Conservation (phyloP, 2,888 invertebrate genomes). For the Liodrosophila aerea region DNA sequence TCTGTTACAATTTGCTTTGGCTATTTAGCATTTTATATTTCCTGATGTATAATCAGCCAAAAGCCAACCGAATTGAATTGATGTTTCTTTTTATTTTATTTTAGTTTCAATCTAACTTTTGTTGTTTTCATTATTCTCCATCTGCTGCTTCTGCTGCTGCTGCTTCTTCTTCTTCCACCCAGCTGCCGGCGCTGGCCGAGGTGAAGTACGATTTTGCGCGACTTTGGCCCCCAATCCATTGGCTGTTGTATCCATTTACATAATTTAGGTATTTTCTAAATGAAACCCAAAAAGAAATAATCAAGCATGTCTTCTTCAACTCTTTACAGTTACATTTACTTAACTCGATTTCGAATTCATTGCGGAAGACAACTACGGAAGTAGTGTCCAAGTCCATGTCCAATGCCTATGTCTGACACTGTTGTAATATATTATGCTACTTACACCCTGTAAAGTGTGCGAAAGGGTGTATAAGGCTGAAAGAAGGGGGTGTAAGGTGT, state of each 20-base stretch:
- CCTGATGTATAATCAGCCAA: slow-evolving; percentile 67
- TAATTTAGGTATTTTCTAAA: slow-evolving; percentile 56
- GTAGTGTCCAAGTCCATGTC: slow-evolving; percentile 9
- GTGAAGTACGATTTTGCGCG: slow-evolving; percentile 58
- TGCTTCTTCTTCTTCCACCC: too few species aligned
- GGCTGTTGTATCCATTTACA: slow-evolving; percentile 65
- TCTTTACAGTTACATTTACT: slow-evolving; percentile 65
- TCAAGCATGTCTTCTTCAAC: background rate
- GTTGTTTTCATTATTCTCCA: too few species aligned
- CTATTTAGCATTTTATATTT: slow-evolving; percentile 72
- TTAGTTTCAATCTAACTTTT: slow-evolving; percentile 17
- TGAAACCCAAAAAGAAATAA: too few species aligned
- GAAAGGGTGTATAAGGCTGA: too few species aligned
- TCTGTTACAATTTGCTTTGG: slow-evolving; percentile 65
- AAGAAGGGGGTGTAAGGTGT: too few species aligned
- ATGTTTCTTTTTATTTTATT: too few species aligned
- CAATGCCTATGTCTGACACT: background rate
- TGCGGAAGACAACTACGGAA: slow-evolving; percentile 43
- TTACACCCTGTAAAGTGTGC: too few species aligned
- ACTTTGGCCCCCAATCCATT: slow-evolving; percentile 65
- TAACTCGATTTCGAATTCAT: slow-evolving; percentile 2
- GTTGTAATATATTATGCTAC: too few species aligned
- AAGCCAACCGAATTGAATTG: slow-evolving; percentile 20
- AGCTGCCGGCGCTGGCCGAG: slow-evolving; percentile 27
- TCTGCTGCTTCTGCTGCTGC: too few species aligned